Evolutionary conservation across 2,888 invertebrate genomes (phyloP).

Genomic region (Pterobdella sp.): DNA sequence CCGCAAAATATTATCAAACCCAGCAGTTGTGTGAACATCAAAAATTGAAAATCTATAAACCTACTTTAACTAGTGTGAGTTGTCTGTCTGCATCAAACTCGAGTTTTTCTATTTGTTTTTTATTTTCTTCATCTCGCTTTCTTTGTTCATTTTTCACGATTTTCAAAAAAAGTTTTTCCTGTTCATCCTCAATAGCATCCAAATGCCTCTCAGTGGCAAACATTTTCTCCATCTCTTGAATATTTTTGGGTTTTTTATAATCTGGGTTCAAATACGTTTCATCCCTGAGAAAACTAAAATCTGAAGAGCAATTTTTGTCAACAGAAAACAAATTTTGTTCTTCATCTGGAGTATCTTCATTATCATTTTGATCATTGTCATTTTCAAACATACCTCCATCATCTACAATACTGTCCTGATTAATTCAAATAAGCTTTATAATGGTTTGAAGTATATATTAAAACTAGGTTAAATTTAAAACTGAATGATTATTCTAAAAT

Average conservation of each 20-base stretch:
- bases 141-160: not conserved
- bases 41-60: too few relatives aligned
- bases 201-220: slow-evolving; percentile 11
- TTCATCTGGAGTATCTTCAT: not conserved
- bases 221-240: not conserved
- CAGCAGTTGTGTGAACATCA: too few relatives aligned
- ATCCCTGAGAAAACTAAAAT: not conserved
- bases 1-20: too few relatives aligned
- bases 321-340: slow-evolving; percentile 17
- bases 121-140: not conserved
- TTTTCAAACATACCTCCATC: slow-evolving; percentile 5
- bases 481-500: not conserved
- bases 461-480: not conserved
- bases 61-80: too few relatives aligned
- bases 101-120: not conserved
- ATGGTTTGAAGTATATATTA: not conserved
- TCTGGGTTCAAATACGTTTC: not conserved
- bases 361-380: slow-evolving; percentile 19
- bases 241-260: not conserved
- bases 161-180: not conserved
- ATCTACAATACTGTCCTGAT: not conserved
- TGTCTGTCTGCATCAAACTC: not conserved
- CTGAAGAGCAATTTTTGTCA: not conserved
- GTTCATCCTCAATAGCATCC: not conserved
- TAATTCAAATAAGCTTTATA: not conserved